Conservation (phyloP, 2,797 vertebrate genomes). For the Scomberomorus guttatus region DNA sequence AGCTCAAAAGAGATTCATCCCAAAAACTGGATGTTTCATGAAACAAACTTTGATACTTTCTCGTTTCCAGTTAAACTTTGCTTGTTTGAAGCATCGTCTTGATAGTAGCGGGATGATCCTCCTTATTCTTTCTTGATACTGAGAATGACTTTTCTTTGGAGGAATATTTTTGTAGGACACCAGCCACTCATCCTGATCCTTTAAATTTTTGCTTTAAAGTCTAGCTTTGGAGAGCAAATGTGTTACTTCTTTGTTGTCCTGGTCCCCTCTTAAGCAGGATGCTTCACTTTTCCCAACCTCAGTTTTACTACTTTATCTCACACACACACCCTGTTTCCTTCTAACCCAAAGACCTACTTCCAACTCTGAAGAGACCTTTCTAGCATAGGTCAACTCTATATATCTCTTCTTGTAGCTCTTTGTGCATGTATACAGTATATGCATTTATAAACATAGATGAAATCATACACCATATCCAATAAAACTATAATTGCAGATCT, state of each 20-base stretch:
- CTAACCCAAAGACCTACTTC: not conserved
- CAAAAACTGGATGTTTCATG: too few species aligned
- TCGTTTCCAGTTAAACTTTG: too few species aligned
- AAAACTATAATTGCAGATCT: slow-evolving; percentile 27
- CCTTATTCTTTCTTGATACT: not conserved
- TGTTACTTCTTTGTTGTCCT: not conserved
- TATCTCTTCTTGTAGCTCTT: slow-evolving; percentile 3
- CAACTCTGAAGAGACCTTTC: slow-evolving; percentile 5
- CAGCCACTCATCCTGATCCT: not conserved
- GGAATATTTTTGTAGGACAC: not conserved
- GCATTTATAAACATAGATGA: slow-evolving; percentile 20
- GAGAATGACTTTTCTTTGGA: not conserved
- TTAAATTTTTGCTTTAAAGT: slow-evolving; percentile 2
- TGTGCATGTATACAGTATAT: not conserved
- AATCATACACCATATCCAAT: slow-evolving; percentile 41
- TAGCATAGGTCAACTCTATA: slow-evolving; percentile 15
- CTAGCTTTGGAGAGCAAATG: slow-evolving; percentile 14
- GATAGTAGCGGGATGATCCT: not conserved
- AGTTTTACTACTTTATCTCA: slow-evolving; percentile 32
- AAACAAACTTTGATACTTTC: too few species aligned
- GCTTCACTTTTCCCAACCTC: slow-evolving; percentile 9
- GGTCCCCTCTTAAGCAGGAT: not conserved
- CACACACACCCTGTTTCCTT: slow-evolving; percentile 23
- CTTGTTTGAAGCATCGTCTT: not conserved
- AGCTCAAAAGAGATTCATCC: too few species aligned